phyloP scores from a whole-genome alignment of 1,140 invertebrate genomes.

The Drosophila seguyi region DNA sequence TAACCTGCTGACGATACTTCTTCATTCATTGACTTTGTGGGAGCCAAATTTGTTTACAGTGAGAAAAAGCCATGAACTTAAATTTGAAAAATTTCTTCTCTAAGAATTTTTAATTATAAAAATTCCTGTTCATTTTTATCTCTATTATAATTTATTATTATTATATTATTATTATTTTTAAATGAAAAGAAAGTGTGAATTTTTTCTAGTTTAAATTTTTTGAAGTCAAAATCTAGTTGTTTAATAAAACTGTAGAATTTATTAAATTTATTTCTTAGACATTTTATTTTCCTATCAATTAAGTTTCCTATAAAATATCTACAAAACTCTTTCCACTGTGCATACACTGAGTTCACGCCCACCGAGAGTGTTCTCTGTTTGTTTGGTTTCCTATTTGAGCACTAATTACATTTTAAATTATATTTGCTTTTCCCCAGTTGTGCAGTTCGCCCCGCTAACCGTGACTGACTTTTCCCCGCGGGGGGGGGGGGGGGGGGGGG shows the following conservation, averaged over 20 bases:
- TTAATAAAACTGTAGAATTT: not conserved
- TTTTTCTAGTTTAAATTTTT: not conserved
- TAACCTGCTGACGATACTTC: constrained; percentile 72
- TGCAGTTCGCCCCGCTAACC: constrained; percentile 53
- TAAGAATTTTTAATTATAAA: not conserved
- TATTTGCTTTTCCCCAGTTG: constrained; percentile 74
- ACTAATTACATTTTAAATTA: constrained; percentile 84
- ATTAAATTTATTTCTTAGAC: not conserved
- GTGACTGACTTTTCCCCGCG: constrained; percentile 60
- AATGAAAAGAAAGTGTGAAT: not conserved
- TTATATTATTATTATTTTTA: too few relatives aligned
- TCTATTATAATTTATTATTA: not conserved
- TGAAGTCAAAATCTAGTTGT: too few relatives aligned
- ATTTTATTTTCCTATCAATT: too few relatives aligned
- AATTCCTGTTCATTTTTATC: not conserved
- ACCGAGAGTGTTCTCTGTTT: constrained; percentile 61
- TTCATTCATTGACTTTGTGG: constrained; percentile 77
- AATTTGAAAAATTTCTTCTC: not conserved
- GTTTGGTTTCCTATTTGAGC: constrained; percentile 83
- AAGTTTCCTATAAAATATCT: not conserved
- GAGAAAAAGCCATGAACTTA: not conserved
- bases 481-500: not conserved
- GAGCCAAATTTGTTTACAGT: constrained; percentile 8
- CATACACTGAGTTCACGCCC: constrained; percentile 17
- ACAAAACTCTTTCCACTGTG: not conserved